Evolutionary conservation across 2,113 vertebrate genomes (phyloP).

Genomic region (Nasalis larvatus): DNA sequence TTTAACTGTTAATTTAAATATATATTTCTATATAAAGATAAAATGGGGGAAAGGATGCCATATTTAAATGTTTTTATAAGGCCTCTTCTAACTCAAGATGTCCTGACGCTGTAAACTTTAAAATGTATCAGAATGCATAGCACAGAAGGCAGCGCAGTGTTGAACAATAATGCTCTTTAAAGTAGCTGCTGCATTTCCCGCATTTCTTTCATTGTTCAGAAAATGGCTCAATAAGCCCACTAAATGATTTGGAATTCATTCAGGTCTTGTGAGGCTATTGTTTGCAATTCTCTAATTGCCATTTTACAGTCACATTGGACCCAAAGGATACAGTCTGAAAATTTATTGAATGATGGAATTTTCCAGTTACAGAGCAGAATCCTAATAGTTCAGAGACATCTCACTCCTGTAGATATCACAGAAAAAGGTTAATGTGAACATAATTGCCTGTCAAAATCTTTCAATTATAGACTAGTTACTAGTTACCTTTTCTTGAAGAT

Average conservation of each 20-base stretch:
- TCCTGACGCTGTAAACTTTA: background rate
- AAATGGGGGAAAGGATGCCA: background rate
- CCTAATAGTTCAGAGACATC: background rate
- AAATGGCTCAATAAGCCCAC: constrained; percentile 55
- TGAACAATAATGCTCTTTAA: constrained; percentile 21
- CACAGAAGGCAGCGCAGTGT: background rate
- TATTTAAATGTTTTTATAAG: background rate
- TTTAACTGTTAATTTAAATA: background rate
- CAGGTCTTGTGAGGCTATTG: constrained; percentile 55
- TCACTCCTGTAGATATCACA: background rate
- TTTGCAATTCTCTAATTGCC: constrained; percentile 17
- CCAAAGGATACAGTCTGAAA: background rate
- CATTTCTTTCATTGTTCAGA: constrained; percentile 59
- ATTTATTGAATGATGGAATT: constrained; percentile 39
- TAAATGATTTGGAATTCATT: constrained; percentile 47
- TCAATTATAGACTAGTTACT: background rate
- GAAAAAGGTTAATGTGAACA: background rate
- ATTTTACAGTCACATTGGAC: constrained; percentile 15
- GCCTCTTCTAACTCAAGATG: background rate
- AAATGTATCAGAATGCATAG: background rate
- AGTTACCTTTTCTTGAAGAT: background rate
- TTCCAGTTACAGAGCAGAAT: constrained; percentile 34
- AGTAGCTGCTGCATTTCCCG: background rate
- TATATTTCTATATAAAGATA: background rate
- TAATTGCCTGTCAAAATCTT: background rate